Percentiles rank a stretch among this genome's conserved stretches.
phyloP scores from a whole-genome alignment of 2,888 invertebrate genomes.

The Cerastis leucographa region DNA sequence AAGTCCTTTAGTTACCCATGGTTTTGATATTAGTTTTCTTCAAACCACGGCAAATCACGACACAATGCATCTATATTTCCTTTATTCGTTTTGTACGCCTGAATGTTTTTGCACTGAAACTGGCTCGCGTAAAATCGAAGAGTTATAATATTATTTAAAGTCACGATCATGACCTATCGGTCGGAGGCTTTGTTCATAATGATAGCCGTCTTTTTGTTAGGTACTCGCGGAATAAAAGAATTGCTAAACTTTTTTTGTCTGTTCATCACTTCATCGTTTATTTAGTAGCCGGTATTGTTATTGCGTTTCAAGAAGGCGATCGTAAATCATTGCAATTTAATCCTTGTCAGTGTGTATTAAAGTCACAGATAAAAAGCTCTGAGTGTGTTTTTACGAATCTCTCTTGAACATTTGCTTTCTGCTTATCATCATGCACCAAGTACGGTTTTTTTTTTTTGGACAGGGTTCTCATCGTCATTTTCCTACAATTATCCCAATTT shows the following conservation, averaged over 20 bases:
- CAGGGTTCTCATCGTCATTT: not conserved
- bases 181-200: conserved; percentile 21
- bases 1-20: too few species aligned
- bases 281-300: not conserved
- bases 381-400: not conserved
- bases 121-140: conserved; percentile 17
- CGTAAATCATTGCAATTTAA: conserved; percentile 17
- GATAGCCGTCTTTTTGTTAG: not conserved
- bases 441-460: not conserved
- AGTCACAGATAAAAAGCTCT: not conserved
- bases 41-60: too few species aligned
- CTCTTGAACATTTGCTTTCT: not conserved
- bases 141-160: conserved; percentile 27
- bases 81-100: conserved; percentile 32
- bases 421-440: not conserved
- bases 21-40: too few species aligned
- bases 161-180: conserved; percentile 57
- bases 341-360: not conserved
- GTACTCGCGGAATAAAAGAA: not conserved
- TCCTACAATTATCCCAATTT: too few species aligned
- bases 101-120: conserved; percentile 33
- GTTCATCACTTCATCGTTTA: conserved; percentile 34
- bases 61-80: conserved; percentile 35
- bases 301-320: not conserved
- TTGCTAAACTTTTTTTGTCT: conserved; percentile 24